Conservation (phyloP, 1,140 invertebrate species). For the Macrocentrus cingulum region DNA sequence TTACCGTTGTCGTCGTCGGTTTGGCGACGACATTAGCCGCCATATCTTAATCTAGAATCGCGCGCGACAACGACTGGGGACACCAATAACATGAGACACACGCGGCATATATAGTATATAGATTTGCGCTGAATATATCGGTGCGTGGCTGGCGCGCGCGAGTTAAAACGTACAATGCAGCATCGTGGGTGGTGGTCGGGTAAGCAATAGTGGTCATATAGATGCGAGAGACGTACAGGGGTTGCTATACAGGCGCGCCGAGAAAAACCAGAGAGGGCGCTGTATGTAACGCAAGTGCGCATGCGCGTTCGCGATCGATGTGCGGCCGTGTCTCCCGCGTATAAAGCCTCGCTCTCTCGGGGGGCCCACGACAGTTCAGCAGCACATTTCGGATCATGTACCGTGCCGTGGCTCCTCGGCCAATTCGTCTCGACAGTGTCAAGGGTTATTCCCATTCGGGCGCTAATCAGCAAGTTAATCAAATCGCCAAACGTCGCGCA, state of each 20-base stretch:
- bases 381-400: constrained; percentile 17
- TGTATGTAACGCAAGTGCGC: constrained; percentile 9
- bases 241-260: too few species aligned
- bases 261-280: too few species aligned
- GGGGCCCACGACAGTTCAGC: constrained; percentile 25
- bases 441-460: neutral
- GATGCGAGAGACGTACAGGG: neutral
- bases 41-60: constrained; percentile 28
- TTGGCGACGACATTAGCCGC: constrained; percentile 24
- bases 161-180: constrained; percentile 13
- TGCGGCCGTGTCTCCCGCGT: constrained; percentile 4
- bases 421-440: neutral
- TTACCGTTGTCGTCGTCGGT: constrained; percentile 23
- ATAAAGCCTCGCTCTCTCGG: constrained; percentile 25
- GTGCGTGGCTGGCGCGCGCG: constrained; percentile 2
- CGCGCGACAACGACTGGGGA: too few species aligned
- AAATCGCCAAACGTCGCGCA: neutral
- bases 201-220: neutral
- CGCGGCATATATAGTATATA: neutral
- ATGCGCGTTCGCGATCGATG: constrained; percentile 24
- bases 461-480: neutral
- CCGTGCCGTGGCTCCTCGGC: constrained; percentile 5
- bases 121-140: constrained; percentile 11
- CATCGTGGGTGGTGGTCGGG: constrained; percentile 10
- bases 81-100: constrained; percentile 26